Conservation (phyloP, 1,140 invertebrate genomes). For the Hormaphis cornu region DNA sequence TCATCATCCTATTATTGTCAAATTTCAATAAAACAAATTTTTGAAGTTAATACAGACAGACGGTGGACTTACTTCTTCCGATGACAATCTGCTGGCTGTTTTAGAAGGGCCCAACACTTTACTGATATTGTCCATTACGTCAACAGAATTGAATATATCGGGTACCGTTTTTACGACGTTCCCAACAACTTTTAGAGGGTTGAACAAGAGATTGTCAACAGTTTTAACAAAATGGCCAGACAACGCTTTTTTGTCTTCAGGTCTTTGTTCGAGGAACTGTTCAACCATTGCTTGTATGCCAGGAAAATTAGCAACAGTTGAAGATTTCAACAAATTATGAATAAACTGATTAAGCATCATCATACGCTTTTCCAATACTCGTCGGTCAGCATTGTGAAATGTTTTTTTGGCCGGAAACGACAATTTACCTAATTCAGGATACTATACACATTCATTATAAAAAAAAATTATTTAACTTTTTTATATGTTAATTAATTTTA, state of each 20-base stretch:
- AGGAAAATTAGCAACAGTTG: constrained; percentile 53
- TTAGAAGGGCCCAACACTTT: constrained; percentile 41
- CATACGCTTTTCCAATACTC: constrained; percentile 78
- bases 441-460: too few relatives aligned
- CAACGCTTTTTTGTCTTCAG: constrained; percentile 58
- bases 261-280: constrained; percentile 65
- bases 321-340: constrained; percentile 55
- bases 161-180: constrained; percentile 68
- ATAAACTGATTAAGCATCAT: constrained; percentile 76
- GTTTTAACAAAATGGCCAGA: constrained; percentile 51
- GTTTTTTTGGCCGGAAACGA: constrained; percentile 87
- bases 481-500: not conserved
- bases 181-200: constrained; percentile 67
- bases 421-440: constrained; percentile 65
- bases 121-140: constrained; percentile 67
- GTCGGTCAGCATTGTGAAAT: constrained; percentile 82
- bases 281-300: constrained; percentile 59
- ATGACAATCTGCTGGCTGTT: not conserved
- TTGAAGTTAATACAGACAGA: not conserved
- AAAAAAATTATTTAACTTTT: constrained; percentile 34
- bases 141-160: constrained; percentile 68
- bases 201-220: constrained; percentile 59
- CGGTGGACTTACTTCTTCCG: not conserved
- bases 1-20: constrained; percentile 52
- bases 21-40: not conserved